phyloP scores from a whole-genome alignment of 1,140 invertebrate species.

The Leptinotarsa defecta region DNA sequence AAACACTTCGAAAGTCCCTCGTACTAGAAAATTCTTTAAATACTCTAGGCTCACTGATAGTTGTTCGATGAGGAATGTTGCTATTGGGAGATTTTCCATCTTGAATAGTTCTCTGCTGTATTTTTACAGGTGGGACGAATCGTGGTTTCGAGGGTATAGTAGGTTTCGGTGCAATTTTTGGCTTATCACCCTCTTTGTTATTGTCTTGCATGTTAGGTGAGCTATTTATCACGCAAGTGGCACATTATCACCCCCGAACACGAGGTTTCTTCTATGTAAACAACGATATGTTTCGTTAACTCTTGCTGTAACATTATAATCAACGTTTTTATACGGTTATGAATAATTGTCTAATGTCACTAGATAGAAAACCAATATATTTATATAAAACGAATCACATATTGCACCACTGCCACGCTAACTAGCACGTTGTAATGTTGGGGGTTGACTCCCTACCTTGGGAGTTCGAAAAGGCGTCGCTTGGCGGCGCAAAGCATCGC shows the following conservation, averaged over 20 bases:
- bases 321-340: neutral
- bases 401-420: conserved; percentile 43
- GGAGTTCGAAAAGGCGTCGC: conserved; percentile 45
- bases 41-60: conserved; percentile 11
- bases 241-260: conserved; percentile 8
- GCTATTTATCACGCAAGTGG: neutral
- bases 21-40: conserved; percentile 15
- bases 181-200: conserved; percentile 44
- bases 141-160: conserved; percentile 53
- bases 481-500: conserved; percentile 51
- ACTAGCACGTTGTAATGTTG: conserved; percentile 52
- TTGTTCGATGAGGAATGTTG: neutral
- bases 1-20: conserved; percentile 13
- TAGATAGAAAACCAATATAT: neutral
- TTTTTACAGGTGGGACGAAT: conserved; percentile 52
- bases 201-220: conserved; percentile 45
- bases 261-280: conserved; percentile 7
- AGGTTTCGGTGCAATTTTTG: conserved; percentile 54
- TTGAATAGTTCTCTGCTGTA: conserved; percentile 31
- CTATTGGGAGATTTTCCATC: conserved; percentile 10
- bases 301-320: neutral
- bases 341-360: neutral
- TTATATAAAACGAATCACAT: conserved; percentile 14
- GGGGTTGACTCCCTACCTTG: conserved; percentile 54
- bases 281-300: neutral